Evolutionary conservation across 2,888 invertebrate genomes (phyloP).

Genomic region (Asteroscopus sphinx): DNA sequence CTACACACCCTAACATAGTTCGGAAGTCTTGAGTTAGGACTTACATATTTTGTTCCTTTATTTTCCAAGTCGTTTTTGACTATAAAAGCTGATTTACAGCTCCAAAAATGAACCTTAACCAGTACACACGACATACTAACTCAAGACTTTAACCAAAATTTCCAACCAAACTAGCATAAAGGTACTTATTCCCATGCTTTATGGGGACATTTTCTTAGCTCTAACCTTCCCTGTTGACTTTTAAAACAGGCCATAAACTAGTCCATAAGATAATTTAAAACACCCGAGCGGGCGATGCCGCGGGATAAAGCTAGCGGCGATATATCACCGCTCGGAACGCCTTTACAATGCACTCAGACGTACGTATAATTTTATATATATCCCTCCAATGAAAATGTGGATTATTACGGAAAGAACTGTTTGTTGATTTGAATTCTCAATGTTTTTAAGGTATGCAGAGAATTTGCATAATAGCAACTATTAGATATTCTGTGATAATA

Average conservation of each 20-base stretch:
- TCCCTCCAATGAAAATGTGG: constrained; percentile 46
- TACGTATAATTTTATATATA: constrained; percentile 51
- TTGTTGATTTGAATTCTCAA: background rate
- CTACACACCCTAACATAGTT: no score
- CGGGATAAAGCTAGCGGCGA: constrained; percentile 58
- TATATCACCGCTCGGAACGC: constrained; percentile 64
- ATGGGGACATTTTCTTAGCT: constrained; percentile 53
- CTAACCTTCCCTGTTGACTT: constrained; percentile 56
- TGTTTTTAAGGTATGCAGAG: no score
- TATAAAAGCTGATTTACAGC: background rate
- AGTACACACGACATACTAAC: constrained; percentile 10
- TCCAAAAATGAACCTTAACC: constrained; percentile 10
- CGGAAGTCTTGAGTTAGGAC: no score
- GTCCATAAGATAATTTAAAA: constrained; percentile 67
- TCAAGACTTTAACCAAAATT: constrained; percentile 31
- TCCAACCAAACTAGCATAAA: constrained; percentile 39
- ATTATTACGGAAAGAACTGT: constrained; percentile 27
- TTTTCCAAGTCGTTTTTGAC: no score
- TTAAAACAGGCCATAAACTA: constrained; percentile 59
- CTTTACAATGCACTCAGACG: constrained; percentile 58
- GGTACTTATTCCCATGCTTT: constrained; percentile 48
- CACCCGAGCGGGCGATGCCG: constrained; percentile 62
- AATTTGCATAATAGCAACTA: no score
- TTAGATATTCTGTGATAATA: no score
- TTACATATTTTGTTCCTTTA: no score